Evolutionary conservation across 2,888 invertebrate species (phyloP).

Genomic region (Vesta saturnalis): DNA sequence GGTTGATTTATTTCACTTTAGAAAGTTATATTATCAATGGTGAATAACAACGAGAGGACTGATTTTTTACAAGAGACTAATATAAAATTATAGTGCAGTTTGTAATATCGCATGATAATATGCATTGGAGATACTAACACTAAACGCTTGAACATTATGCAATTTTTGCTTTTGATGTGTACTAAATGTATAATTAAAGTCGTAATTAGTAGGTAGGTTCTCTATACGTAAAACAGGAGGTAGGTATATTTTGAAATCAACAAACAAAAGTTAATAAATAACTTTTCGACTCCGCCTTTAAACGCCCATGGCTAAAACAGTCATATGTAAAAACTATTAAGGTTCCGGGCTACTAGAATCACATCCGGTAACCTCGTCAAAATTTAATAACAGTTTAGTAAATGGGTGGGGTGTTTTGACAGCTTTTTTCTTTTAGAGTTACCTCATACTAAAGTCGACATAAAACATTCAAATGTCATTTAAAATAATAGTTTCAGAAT

Average conservation of each 20-base stretch:
- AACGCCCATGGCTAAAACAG: constrained; percentile 38
- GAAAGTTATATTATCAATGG: not conserved
- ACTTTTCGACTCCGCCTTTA: constrained; percentile 34
- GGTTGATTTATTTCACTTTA: not conserved
- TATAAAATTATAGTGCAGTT: not conserved
- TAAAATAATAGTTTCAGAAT: constrained; percentile 36
- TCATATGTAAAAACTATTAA: constrained; percentile 10
- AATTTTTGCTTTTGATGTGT: not conserved
- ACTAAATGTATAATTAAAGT: too few relatives aligned
- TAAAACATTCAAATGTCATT: constrained; percentile 31
- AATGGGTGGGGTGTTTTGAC: constrained; percentile 46
- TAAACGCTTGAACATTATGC: not conserved
- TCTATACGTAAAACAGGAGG: not conserved
- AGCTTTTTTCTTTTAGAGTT: constrained; percentile 40
- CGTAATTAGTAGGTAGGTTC: not conserved
- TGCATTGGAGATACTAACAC: not conserved
- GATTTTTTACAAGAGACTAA: not conserved
- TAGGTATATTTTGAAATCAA: not conserved
- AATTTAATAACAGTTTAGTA: constrained; percentile 43
- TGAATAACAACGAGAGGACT: too few relatives aligned
- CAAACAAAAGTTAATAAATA: constrained; percentile 17
- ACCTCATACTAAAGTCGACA: constrained; percentile 34
- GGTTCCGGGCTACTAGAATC: constrained; percentile 41
- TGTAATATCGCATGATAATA: not conserved
- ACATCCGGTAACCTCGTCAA: constrained; percentile 45